Evolutionary conservation across 1,140 invertebrate species (phyloP).

Genomic region (Vanessa tameamea): DNA sequence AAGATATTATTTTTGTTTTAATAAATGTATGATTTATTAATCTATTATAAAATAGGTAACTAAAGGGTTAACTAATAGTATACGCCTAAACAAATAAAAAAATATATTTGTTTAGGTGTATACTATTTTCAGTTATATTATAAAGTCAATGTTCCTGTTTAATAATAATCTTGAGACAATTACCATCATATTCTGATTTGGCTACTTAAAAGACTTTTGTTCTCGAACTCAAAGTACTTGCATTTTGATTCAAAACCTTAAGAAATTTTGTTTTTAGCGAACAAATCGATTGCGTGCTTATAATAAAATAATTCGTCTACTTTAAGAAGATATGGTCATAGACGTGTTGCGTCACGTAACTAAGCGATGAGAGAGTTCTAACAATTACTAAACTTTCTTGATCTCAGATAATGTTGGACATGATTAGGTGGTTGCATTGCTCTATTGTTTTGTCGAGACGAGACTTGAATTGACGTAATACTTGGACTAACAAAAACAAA

Average conservation of each 20-base stretch:
- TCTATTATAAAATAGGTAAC: too few species aligned
- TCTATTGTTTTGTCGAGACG: slow-evolving; percentile 23
- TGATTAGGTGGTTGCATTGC: slow-evolving; percentile 13
- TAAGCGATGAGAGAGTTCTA: slow-evolving; percentile 38
- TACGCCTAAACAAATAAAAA: too few species aligned
- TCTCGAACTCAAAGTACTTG: not conserved
- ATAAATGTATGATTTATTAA: too few species aligned
- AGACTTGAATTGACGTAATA: slow-evolving; percentile 16
- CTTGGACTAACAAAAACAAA: slow-evolving; percentile 7
- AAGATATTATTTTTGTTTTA: too few species aligned
- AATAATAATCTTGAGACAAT: too few species aligned
- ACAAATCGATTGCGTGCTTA: slow-evolving; percentile 40
- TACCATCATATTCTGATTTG: too few species aligned
- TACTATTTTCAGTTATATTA: too few species aligned
- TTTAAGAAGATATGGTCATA: slow-evolving; percentile 38
- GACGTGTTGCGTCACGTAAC: slow-evolving; percentile 38
- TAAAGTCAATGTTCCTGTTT: too few species aligned
- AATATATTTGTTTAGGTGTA: too few species aligned
- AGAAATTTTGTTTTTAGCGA: slow-evolving; percentile 7
- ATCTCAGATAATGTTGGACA: slow-evolving; percentile 36
- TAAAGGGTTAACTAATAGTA: too few species aligned
- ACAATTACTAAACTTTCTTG: slow-evolving; percentile 39
- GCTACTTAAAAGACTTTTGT: not conserved
- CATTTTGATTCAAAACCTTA: not conserved
- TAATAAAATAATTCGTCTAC: slow-evolving; percentile 46